Evolutionary conservation across 1,140 invertebrate genomes (phyloP).

Genomic region (Nilaparvata lugens): DNA sequence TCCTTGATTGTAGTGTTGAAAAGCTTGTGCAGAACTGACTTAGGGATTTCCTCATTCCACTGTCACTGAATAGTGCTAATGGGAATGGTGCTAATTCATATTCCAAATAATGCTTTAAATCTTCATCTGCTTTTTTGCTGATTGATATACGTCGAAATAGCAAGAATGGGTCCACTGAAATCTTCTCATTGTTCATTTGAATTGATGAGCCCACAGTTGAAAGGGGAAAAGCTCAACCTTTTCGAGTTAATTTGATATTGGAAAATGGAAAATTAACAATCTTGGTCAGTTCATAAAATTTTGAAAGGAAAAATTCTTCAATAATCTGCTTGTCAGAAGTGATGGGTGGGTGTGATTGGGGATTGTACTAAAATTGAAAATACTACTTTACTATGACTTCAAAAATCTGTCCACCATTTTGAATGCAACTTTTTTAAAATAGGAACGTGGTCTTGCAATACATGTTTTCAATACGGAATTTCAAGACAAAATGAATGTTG

Average conservation of each 20-base stretch:
- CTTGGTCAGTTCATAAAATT: too few species aligned
- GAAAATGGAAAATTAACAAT: too few species aligned
- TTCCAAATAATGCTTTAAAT: constrained; percentile 31
- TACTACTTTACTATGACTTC: too few species aligned
- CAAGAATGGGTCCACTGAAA: constrained; percentile 33
- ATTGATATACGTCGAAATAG: constrained; percentile 35
- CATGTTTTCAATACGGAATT: too few species aligned
- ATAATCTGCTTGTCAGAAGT: too few species aligned
- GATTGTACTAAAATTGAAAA: too few species aligned
- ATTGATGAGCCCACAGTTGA: not conserved
- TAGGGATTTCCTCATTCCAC: constrained; percentile 36
- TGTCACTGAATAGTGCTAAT: constrained; percentile 33
- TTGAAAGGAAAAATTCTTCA: too few species aligned
- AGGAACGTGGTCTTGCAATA: too few species aligned
- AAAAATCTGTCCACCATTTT: too few species aligned
- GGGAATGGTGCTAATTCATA: constrained; percentile 36
- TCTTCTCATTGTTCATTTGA: constrained; percentile 29
- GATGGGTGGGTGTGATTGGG: too few species aligned
- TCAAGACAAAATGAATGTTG: too few species aligned
- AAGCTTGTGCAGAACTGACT: constrained; percentile 18
- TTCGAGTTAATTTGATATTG: constrained; percentile 24
- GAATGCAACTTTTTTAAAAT: too few species aligned
- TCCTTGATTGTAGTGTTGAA: not conserved
- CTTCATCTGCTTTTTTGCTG: constrained; percentile 30
- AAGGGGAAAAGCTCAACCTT: constrained; percentile 24